These are phyloP conservation scores for Chelidonichthys spinosus DNA, from an alignment of 2,797 vertebrate genomes.

Conservation along the genomic window DNA sequence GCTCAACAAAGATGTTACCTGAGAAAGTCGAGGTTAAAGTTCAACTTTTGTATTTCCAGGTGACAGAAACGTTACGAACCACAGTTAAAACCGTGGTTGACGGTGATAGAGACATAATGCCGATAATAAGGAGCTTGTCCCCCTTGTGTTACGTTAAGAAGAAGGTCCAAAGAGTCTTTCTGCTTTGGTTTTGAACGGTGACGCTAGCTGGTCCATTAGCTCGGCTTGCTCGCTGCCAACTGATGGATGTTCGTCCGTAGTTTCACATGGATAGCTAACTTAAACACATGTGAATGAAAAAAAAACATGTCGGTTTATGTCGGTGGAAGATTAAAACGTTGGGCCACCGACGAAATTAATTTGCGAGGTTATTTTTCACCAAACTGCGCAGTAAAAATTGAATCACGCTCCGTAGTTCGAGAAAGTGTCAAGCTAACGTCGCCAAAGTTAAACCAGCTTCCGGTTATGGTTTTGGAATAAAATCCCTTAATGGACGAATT, in stretches of 20 bases:
- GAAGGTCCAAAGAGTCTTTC: not conserved
- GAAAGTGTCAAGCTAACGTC: not conserved
- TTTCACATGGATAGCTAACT: not conserved
- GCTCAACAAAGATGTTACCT: conserved; percentile 42
- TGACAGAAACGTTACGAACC: not conserved
- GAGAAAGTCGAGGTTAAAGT: conserved; percentile 16
- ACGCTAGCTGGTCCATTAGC: conserved; percentile 24
- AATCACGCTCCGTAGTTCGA: not conserved
- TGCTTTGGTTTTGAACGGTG: not conserved
- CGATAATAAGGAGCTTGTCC: not conserved
- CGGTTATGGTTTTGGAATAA: conserved; percentile 41
- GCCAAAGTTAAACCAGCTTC: not conserved
- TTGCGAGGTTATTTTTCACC: not conserved
- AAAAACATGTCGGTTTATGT: not conserved
- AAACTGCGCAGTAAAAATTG: not conserved
- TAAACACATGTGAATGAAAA: not conserved
- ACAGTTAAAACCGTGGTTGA: not conserved
- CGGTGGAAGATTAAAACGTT: rapidly evolving
- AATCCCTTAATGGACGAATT: rapidly evolving
- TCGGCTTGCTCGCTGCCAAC: conserved; percentile 7
- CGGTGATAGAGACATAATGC: not conserved
- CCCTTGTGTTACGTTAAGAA: not conserved
- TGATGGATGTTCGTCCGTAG: not conserved
- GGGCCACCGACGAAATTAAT: not conserved
- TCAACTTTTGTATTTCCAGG: conserved; percentile 27